These are phyloP conservation scores for Tetramorium bicarinatum DNA, from an alignment of 2,888 invertebrate species.

Conservation along the genomic window DNA sequence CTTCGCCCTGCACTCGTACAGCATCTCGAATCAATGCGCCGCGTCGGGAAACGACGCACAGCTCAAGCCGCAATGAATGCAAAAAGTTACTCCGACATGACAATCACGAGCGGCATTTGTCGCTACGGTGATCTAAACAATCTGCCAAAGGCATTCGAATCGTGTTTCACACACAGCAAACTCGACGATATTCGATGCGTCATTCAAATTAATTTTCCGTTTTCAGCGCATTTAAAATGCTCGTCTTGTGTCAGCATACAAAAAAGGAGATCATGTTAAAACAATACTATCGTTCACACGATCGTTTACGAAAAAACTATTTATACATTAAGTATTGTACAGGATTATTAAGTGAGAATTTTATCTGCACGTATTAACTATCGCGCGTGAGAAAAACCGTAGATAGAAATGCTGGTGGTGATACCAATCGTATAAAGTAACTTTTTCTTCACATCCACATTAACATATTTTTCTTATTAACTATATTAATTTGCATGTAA, in stretches of 20 bases:
- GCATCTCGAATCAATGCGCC: neutral
- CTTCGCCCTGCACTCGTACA: neutral
- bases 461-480: neutral
- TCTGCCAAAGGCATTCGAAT: slow-evolving; percentile 7
- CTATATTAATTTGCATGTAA: neutral
- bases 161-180: neutral
- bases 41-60: neutral
- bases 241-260: neutral
- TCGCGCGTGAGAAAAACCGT: neutral
- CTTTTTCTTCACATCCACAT: neutral
- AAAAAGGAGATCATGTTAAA: neutral
- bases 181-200: slow-evolving; percentile 6
- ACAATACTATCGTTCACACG: neutral
- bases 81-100: neutral
- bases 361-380: neutral
- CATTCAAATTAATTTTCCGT: neutral
- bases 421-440: neutral
- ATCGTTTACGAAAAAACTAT: neutral
- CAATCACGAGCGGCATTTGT: neutral
- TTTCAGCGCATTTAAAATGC: neutral
- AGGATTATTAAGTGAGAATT: neutral
- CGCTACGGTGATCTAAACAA: neutral
- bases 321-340: neutral
- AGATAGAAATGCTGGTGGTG: neutral
- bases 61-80: neutral